Base-by-base conservation (phyloP, 2,888 invertebrate species). In the Hypercompe scribonia region DNA sequence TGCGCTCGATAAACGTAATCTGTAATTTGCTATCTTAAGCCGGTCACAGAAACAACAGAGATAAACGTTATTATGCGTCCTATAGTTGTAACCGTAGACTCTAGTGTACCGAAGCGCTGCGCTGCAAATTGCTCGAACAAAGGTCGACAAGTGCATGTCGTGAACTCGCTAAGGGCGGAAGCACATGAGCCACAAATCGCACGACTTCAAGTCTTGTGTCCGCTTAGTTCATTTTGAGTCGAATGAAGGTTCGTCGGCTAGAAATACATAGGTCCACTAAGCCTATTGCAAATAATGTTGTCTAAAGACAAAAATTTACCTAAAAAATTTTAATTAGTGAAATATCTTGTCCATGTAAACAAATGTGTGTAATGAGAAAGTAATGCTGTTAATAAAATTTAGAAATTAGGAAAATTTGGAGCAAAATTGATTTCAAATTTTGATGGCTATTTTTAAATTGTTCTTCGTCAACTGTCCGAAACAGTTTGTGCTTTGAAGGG, bases 1-100 rank as follows among this genome's bases (percentile, higher is more conserved):
- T 68, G 75, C n/a, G 78, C 75, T 65, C 81, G 79, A 79, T 81
- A 73, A 50, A 50, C 66, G 61, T 42, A 61, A 73, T 73, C 72
- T 63, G 54, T 71, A 72, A 71, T 67, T 67, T 65, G 58, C 54
- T 63, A 73, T 74, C 76, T 65, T 63, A 67, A 70, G 36, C 65
- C 33, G 68, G 31, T 64, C 58, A 65, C 28, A 54, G 42, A 63
- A 28, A 42, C 39, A 61, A 69, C 69, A 65, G n/a, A 31, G 61
- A 69, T 61, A 69, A 69, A 69, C 28, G 3, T 3, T 36, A 68
- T 66, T 10, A 66, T 66, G 18, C 61, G 18, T 11, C 15, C 21
- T 21, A 66, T 21, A 21, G n/a, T 10, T 66, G 28, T 31, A 61
- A 31, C 28, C 31, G 31, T 61, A 31, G 28, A 61, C 11, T 31